phyloP scores from a whole-genome alignment of 2,797 vertebrate genomes.

The Lerista edwardsae region DNA sequence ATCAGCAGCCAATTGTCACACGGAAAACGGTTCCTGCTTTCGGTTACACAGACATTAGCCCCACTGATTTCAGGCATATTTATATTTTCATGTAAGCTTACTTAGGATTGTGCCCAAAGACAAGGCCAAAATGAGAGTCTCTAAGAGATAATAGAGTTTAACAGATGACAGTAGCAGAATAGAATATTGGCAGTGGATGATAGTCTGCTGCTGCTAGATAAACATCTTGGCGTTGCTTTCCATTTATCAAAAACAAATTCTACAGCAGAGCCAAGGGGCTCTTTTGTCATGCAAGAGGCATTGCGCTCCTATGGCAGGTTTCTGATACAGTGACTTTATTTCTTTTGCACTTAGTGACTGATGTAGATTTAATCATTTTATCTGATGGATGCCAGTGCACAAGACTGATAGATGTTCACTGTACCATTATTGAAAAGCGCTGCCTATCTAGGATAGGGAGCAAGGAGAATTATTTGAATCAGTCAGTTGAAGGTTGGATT shows the following conservation, averaged over 20 bases:
- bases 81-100: not conserved
- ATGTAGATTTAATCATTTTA: conserved; percentile 50
- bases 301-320: conserved; percentile 36
- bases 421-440: conserved; percentile 40
- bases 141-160: conserved; percentile 24
- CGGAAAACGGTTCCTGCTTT: not conserved
- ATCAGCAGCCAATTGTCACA: not conserved
- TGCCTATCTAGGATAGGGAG: conserved; percentile 41
- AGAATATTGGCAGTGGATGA: conserved; percentile 8
- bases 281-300: conserved; percentile 14
- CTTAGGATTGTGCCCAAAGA: conserved; percentile 11
- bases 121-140: conserved; percentile 10
- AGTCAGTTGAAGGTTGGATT: conserved; percentile 7
- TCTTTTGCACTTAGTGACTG: conserved; percentile 42
- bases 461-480: conserved; percentile 38
- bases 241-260: conserved; percentile 41
- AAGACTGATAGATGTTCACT: conserved; percentile 38
- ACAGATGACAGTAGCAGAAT: conserved; percentile 22
- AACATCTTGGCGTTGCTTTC: conserved; percentile 46
- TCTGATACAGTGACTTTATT: conserved; percentile 43
- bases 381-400: conserved; percentile 31
- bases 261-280: conserved; percentile 20
- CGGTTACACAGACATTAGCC: not conserved
- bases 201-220: conserved; percentile 49
- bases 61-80: not conserved